A percentile compares a stretch with the other conserved stretches of the same genome.
phyloP scores from a whole-genome alignment of 2,888 invertebrate genomes.

The Hybos culiciformis region DNA sequence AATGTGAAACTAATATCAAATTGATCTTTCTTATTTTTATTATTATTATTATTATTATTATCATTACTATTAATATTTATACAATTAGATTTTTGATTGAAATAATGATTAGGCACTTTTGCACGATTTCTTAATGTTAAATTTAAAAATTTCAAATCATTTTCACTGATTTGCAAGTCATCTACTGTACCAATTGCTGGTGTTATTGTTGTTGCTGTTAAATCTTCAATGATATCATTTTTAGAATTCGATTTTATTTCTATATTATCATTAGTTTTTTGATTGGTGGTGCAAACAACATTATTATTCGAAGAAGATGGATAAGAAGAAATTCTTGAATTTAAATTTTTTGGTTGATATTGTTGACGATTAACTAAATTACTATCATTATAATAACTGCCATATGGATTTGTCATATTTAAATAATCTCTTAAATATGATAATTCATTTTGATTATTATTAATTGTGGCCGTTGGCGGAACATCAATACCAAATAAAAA shows the following conservation, averaged over 20 bases:
- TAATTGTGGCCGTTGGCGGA: background rate
- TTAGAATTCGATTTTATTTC: background rate
- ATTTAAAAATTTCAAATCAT: conserved; percentile 33
- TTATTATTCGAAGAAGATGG: background rate
- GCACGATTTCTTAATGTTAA: conserved; percentile 28
- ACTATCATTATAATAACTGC: too few species aligned
- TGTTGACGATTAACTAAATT: too few species aligned
- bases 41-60: background rate
- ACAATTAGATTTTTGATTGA: background rate
- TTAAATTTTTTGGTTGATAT: background rate
- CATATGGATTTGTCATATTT: too few species aligned
- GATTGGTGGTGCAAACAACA: background rate
- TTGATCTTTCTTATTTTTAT: conserved; percentile 16
- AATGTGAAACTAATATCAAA: conserved; percentile 35
- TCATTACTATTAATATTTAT: background rate
- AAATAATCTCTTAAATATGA: too few species aligned
- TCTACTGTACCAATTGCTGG: conserved; percentile 4
- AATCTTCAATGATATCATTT: background rate
- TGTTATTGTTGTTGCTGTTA: conserved; percentile 1
- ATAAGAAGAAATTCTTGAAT: background rate
- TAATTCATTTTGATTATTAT: background rate
- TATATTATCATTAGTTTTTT: background rate
- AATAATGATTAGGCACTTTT: background rate
- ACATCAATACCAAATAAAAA: conserved; percentile 31
- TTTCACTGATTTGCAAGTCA: conserved; percentile 28